Evolutionary conservation across 2,888 invertebrate species (phyloP).

Genomic region (Pristionchus fissidentatus): DNA sequence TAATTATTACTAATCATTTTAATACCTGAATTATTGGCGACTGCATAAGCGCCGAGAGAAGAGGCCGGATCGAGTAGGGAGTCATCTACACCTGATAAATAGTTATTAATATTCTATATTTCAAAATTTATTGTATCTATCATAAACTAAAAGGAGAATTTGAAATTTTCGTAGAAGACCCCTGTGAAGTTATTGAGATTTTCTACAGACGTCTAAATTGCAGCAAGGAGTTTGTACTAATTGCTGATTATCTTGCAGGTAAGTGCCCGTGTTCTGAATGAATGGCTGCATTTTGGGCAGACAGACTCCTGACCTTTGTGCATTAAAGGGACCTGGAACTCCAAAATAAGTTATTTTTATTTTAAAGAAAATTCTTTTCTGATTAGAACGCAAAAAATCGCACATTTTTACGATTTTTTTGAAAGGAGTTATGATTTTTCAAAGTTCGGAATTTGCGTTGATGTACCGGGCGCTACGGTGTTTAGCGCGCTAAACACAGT

Average conservation of each 20-base stretch:
- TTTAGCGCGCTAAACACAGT: no score
- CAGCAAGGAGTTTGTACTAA: conserved; percentile 2
- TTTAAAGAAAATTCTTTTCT: no score
- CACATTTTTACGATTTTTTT: no score
- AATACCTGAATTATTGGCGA: conserved; percentile 22
- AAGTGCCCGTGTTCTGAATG: no score
- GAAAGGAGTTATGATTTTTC: no score
- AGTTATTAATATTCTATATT: neutral
- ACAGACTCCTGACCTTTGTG: no score
- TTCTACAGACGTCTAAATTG: neutral
- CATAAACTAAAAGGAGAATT: neutral
- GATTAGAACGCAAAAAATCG: no score
- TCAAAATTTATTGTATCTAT: neutral
- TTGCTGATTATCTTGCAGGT: neutral
- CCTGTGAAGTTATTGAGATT: neutral
- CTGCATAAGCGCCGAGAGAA: conserved; percentile 22
- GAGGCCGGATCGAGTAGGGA: conserved; percentile 26
- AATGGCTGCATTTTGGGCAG: no score
- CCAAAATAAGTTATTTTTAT: no score
- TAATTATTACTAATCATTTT: neutral
- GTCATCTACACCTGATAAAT: conserved; percentile 43
- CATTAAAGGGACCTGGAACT: no score
- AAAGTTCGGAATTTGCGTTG: no score
- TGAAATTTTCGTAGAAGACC: neutral
- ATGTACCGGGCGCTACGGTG: no score